Evolutionary conservation across 2,113 vertebrate genomes (phyloP).

Genomic region (Ochotona curzoniae): DNA sequence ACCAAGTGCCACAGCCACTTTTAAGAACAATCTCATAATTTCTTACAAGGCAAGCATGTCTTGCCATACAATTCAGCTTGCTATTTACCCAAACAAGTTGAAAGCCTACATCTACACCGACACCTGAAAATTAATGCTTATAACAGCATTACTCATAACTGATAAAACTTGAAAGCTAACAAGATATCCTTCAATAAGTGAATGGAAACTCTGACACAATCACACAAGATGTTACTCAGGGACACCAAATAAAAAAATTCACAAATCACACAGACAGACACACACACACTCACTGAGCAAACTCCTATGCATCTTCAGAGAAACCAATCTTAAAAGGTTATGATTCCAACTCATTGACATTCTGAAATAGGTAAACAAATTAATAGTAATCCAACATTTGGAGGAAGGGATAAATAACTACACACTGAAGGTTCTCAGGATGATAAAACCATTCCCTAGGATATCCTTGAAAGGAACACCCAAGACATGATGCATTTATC

Average conservation of each 20-base stretch:
- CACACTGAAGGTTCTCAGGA: background rate
- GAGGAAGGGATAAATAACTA: background rate
- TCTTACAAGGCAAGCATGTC: conserved; percentile 16
- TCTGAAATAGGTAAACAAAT: background rate
- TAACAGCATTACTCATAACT: background rate
- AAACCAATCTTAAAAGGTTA: conserved; percentile 15
- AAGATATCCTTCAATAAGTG: conserved; percentile 11
- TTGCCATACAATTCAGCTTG: background rate
- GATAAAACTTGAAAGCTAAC: background rate
- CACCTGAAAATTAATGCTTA: background rate
- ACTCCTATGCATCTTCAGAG: background rate
- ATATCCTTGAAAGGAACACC: background rate
- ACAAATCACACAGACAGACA: background rate
- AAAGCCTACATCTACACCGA: conserved; percentile 5
- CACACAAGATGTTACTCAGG: background rate
- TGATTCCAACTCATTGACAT: background rate
- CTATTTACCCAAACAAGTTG: background rate
- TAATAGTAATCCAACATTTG: background rate
- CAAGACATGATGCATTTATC: background rate
- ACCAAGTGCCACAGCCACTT: background rate
- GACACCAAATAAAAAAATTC: background rate
- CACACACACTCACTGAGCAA: background rate
- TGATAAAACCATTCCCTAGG: background rate
- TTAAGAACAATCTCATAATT: background rate
- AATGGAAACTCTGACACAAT: background rate